Conservation (phyloP, 1,140 invertebrate genomes). For the Eupristina koningsbergeri region DNA sequence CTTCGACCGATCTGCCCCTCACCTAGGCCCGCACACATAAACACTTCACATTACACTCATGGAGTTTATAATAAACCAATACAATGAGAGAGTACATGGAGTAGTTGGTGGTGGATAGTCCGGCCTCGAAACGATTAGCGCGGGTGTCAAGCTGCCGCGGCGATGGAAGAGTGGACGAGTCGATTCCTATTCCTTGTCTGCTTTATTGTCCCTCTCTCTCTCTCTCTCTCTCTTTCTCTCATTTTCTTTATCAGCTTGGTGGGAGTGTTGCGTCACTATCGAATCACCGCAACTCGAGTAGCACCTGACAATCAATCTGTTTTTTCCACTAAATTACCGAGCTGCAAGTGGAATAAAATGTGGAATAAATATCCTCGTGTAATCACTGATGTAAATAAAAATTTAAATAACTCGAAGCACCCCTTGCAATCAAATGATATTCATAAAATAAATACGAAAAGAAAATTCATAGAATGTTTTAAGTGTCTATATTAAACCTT, state of each 20-base stretch:
- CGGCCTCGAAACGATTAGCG: conserved; percentile 63
- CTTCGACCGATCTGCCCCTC: conserved; percentile 40
- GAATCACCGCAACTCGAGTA: background rate
- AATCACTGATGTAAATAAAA: no score
- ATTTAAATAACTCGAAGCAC: no score
- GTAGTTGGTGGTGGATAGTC: conserved; percentile 58
- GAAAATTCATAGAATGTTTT: no score
- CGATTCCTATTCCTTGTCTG: background rate
- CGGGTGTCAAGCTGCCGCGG: conserved; percentile 60
- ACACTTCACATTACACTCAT: background rate
- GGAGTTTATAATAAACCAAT: conserved; percentile 50
- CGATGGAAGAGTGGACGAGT: conserved; percentile 44
- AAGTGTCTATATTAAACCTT: no score
- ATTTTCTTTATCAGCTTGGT: background rate
- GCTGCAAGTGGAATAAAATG: no score
- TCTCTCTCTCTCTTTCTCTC: background rate
- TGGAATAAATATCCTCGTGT: no score
- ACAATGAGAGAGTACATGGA: conserved; percentile 47
- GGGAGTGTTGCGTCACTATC: background rate
- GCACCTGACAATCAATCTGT: no score
- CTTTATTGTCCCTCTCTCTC: background rate
- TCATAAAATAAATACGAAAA: no score
- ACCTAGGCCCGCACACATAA: background rate
- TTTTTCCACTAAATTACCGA: no score
- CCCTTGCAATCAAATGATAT: no score